Conservation (phyloP, 2,113 vertebrate species). For the Prietella phreatophila region DNA sequence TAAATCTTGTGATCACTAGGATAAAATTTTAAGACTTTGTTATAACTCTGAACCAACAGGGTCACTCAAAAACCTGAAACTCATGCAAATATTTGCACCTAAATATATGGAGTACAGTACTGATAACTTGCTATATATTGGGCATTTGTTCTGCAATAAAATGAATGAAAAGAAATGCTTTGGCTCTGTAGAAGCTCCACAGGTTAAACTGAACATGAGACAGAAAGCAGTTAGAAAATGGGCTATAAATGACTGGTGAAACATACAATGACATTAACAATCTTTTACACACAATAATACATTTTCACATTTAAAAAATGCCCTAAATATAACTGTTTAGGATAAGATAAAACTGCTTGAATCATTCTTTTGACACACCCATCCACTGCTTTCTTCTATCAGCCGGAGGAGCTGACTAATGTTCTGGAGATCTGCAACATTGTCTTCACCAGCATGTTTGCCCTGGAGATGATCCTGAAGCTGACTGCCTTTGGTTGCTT, state of each 20-base stretch:
- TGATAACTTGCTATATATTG: background rate
- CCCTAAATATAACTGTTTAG: background rate
- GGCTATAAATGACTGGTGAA: no score
- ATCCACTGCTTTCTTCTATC: background rate
- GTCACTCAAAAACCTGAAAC: background rate
- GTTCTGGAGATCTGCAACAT: slow-evolving; percentile 97
- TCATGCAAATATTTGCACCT: background rate
- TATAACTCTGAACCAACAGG: background rate
- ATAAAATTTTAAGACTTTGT: background rate
- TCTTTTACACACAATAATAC: background rate
- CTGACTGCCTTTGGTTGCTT: slow-evolving; percentile 91
- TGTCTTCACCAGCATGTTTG: slow-evolving; percentile 98
- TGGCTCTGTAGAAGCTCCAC: background rate
- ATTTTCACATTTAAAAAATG: background rate
- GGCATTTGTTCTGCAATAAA: background rate
- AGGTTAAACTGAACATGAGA: background rate
- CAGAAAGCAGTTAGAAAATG: no score
- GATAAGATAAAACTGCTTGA: background rate
- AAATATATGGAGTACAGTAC: background rate
- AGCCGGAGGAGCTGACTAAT: slow-evolving; percentile 96
- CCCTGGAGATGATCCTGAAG: slow-evolving; percentile 97
- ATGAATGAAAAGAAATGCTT: background rate
- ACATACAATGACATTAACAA: background rate
- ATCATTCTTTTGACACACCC: background rate
- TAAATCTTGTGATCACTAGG: background rate